phyloP scores from a whole-genome alignment of 2,113 vertebrate species.

The Rhinichthys klamathensis region DNA sequence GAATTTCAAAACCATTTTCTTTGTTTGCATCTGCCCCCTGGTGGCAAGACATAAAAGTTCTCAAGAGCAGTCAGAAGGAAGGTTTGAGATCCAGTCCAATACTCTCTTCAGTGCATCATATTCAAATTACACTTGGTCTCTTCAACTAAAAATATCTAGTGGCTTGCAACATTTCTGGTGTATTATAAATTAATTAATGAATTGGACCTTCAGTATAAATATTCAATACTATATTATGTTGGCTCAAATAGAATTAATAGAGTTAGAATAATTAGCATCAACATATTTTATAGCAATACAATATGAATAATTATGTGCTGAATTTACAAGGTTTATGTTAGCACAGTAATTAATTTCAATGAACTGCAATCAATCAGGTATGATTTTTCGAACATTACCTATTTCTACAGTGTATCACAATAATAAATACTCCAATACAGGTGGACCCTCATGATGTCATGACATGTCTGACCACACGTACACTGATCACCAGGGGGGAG shows the following conservation, averaged over 20 bases:
- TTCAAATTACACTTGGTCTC: neutral
- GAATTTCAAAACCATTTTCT: neutral
- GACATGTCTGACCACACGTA: conserved; percentile 94
- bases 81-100: neutral
- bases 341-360: too few species aligned
- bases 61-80: neutral
- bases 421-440: conserved; percentile 64
- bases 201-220: neutral
- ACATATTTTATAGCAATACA: too few species aligned
- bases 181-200: neutral
- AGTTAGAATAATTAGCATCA: too few species aligned
- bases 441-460: conserved; percentile 89
- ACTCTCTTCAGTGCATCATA: neutral
- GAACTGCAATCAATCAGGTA: too few species aligned
- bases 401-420: too few species aligned
- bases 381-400: too few species aligned
- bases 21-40: conserved; percentile 41
- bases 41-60: conserved; percentile 18
- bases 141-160: neutral
- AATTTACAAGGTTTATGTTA: too few species aligned
- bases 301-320: too few species aligned
- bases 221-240: neutral
- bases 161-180: neutral
- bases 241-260: neutral
- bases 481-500: conserved; percentile 95